These are phyloP conservation scores for Chitala chitala DNA, from an alignment of 2,113 vertebrate species.

Conservation along the genomic window DNA sequence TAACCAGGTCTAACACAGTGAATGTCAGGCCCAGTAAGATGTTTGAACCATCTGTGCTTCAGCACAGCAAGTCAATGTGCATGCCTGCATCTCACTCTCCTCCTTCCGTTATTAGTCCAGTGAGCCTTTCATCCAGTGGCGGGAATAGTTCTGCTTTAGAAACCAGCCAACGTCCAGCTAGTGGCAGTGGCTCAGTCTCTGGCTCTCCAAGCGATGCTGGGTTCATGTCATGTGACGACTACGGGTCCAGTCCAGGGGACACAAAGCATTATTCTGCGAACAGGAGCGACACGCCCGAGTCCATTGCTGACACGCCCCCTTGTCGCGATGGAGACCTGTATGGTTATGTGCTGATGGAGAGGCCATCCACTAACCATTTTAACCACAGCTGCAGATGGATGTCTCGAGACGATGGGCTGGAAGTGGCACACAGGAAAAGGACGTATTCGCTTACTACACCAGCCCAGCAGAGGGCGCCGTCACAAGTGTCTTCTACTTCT, in stretches of 20 bases:
- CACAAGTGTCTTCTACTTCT: conserved; percentile 79
- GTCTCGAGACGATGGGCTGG: conserved; percentile 43
- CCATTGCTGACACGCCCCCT: conserved; percentile 76
- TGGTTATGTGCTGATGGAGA: conserved; percentile 87
- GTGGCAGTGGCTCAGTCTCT: conserved; percentile 81
- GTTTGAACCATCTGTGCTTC: conserved; percentile 56
- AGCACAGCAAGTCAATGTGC: conserved; percentile 75
- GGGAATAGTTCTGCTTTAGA: conserved; percentile 72
- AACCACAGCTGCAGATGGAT: conserved; percentile 32
- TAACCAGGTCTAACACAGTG: conserved; percentile 72
- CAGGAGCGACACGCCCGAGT: conserved; percentile 84
- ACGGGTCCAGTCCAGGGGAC: conserved; percentile 80
- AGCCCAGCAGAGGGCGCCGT: conserved; percentile 64
- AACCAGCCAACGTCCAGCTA: conserved; percentile 74
- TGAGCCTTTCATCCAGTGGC: conserved; percentile 78
- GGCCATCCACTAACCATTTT: conserved; percentile 46
- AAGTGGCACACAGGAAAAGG: conserved; percentile 74
- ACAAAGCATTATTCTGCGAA: conserved; percentile 67
- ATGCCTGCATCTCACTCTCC: conserved; percentile 80
- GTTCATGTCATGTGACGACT: conserved; percentile 89
- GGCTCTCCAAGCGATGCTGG: conserved; percentile 85
- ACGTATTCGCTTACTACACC: conserved; percentile 85
- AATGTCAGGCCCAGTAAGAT: conserved; percentile 55
- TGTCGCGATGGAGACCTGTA: conserved; percentile 69
- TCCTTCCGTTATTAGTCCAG: conserved; percentile 71